phyloP scores from a whole-genome alignment of 2,113 vertebrate genomes.

The Prinia subflava region DNA sequence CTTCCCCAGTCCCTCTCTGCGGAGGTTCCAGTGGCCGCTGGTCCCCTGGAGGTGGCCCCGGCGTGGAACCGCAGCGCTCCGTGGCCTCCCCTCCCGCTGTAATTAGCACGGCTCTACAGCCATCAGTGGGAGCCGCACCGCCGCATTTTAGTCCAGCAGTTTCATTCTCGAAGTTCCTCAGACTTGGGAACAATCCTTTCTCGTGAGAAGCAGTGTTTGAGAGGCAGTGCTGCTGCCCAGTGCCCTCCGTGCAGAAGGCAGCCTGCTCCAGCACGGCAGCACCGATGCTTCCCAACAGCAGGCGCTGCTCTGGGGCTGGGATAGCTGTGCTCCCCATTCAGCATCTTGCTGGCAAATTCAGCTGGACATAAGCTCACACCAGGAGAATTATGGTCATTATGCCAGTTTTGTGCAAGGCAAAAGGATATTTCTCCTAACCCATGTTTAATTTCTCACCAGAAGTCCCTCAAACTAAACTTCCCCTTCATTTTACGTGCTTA shows the following conservation, averaged over 20 bases:
- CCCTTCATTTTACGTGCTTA: not conserved
- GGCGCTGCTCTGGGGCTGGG: not conserved
- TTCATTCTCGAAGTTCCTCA: not conserved
- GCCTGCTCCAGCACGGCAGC: not conserved
- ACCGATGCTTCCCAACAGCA: not conserved
- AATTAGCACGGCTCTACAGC: not conserved
- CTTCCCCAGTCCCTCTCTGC: rapidly evolving
- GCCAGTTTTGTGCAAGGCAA: not conserved
- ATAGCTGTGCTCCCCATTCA: rapidly evolving
- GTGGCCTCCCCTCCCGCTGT: not conserved
- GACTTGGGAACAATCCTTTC: not conserved
- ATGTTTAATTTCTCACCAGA: not conserved
- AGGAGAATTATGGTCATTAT: not conserved
- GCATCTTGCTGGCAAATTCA: not conserved
- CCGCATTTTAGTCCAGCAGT: not conserved
- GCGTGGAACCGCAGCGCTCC: not conserved
- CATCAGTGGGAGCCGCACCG: not conserved
- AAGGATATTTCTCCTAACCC: not conserved
- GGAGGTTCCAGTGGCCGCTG: too few species aligned
- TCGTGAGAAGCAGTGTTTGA: not conserved
- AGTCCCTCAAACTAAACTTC: not conserved
- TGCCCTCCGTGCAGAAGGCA: not conserved
- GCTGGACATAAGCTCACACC: not conserved
- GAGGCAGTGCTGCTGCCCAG: not conserved
- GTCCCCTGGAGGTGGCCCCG: not conserved